These are phyloP conservation scores for Leucoptera coffeella DNA, from an alignment of 2,888 invertebrate species.

Conservation along the genomic window DNA sequence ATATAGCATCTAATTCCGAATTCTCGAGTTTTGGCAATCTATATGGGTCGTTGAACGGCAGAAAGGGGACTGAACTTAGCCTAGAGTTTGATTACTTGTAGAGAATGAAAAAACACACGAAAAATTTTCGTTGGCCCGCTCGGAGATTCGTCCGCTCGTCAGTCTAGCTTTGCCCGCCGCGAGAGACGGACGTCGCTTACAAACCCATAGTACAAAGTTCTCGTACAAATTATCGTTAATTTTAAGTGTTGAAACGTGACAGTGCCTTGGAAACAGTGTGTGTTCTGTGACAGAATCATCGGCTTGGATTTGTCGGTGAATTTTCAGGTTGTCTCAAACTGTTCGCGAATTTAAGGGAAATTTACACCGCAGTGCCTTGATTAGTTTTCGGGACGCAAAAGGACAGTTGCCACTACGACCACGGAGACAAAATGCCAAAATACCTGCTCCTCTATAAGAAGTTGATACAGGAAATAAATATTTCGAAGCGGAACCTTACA, in stretches of 20 bases:
- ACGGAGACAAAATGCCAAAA: constrained; percentile 52
- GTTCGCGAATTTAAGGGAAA: too few relatives aligned
- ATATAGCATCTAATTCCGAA: too few relatives aligned
- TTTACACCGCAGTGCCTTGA: too few relatives aligned
- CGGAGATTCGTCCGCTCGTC: constrained; percentile 38
- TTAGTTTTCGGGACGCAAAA: too few relatives aligned
- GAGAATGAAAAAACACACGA: constrained; percentile 34
- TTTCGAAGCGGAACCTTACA: constrained; percentile 42
- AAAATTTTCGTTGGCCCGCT: constrained; percentile 41
- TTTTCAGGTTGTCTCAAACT: too few relatives aligned
- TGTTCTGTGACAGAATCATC: constrained; percentile 10
- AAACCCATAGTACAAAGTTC: constrained; percentile 45
- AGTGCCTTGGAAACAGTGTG: constrained; percentile 28
- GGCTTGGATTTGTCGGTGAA: too few relatives aligned
- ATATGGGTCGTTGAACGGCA: constrained; percentile 11
- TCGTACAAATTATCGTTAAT: constrained; percentile 45
- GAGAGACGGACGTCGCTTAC: constrained; percentile 31
- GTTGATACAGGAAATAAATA: constrained; percentile 43
- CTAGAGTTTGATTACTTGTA: constrained; percentile 34
- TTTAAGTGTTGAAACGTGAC: constrained; percentile 21
- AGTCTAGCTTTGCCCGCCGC: constrained; percentile 35
- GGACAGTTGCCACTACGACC: too few relatives aligned
- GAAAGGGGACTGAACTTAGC: constrained; percentile 42
- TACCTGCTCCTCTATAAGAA: constrained; percentile 43
- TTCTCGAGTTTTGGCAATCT: too few relatives aligned